Evolutionary conservation across 2,888 invertebrate species (phyloP), one percentile per base, ranked within the genome.

Genomic region (Acanthosepion pharaonis): DNA sequence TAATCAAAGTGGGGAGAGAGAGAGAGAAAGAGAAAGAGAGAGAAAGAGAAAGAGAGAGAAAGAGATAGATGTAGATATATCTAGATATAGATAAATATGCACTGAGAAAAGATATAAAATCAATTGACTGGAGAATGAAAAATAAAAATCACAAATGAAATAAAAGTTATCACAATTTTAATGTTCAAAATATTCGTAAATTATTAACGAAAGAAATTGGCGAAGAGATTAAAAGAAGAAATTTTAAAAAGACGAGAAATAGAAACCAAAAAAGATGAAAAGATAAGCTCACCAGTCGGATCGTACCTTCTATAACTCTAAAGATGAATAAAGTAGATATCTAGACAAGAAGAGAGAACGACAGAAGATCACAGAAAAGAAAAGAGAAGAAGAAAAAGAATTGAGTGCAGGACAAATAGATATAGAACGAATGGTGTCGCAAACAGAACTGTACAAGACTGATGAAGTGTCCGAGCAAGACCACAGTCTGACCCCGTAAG

Each of bases 381-480:
- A 78, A 78, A 8, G 78, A 78, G 78, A 78, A 78, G 78, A n/a
- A 18, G n/a, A n/a, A 59, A 23, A 78, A 78, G 15, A 78, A 78
- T 33, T 78, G n/a, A 78, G n/a, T 33, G n/a, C 15, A n/a, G n/a
- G 78, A 78, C 33, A 33, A 33, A 78, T 33, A n/a, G 78, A 78
- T n/a, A 33, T 78, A 9, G 78, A 78, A n/a, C n/a, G n/a, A 33
- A 78, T n/a, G n/a, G 78, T 78, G 78, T 78, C 78, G 33, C 78
- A 78, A 78, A 78, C 78, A 78, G 78, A 78, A 78, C 78, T n/a
- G n/a, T n/a, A n/a, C n/a, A 78, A 33, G 78, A 78, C n/a, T n/a
- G n/a, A 78, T 78, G 33, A 78, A n/a, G 78, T 78, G 78, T 78
- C n/a, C 78, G 78, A 78, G 78, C 78, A 78, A 78, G 78, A 78